A percentile compares a stretch with the other conserved stretches of the same genome.
phyloP scores from a whole-genome alignment of 1,140 invertebrate species.

The Paraescarpia echinospica region DNA sequence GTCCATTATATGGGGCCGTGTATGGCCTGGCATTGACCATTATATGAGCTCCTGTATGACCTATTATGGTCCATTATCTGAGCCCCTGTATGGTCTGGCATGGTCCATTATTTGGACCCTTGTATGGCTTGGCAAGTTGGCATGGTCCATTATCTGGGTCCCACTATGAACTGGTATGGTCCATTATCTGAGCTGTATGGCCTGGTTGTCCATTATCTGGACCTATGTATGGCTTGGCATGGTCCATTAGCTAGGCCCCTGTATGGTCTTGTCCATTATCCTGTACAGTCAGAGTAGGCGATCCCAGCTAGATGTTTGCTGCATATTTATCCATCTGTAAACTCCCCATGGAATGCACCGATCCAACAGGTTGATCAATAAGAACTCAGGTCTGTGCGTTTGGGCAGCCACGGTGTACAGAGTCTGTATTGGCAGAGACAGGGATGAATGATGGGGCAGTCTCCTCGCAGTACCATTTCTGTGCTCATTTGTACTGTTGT shows the following conservation, averaged over 20 bases:
- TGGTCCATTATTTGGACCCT: not conserved
- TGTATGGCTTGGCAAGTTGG: too few relatives aligned
- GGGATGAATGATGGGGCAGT: not conserved
- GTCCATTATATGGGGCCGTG: too few relatives aligned
- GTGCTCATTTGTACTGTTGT: not conserved
- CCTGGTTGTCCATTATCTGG: too few relatives aligned
- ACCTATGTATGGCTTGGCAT: too few relatives aligned
- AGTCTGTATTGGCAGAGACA: not conserved
- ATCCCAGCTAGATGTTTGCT: not conserved
- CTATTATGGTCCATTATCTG: not conserved
- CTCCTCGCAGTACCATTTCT: not conserved
- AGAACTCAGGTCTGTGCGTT: not conserved
- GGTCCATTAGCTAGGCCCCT: too few relatives aligned
- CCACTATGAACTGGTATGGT: too few relatives aligned
- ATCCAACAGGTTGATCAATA: constrained; percentile 5
- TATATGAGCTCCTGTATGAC: not conserved
- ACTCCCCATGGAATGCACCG: not conserved
- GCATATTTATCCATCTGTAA: constrained; percentile 1
- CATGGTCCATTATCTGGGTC: too few relatives aligned
- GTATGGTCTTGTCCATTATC: not conserved
- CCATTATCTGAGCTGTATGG: too few relatives aligned
- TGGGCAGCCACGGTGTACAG: not conserved
- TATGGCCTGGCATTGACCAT: not conserved
- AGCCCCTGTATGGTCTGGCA: not conserved
- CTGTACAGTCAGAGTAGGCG: not conserved